Conservation (phyloP, 2,113 vertebrate genomes). For the Strix uralensis region DNA sequence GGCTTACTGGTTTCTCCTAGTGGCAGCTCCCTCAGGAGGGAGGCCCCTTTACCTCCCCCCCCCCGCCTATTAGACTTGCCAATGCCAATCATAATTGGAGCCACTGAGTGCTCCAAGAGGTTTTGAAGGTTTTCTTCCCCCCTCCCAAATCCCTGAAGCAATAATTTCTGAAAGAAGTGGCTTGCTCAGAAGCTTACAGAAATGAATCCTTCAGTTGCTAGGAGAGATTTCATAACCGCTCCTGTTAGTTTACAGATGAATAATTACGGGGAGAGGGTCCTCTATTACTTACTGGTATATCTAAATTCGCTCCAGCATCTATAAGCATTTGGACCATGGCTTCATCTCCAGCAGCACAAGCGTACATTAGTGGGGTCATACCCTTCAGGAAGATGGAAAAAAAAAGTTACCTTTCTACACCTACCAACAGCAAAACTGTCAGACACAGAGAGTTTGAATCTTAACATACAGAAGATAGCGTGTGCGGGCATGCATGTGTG, state of each 20-base stretch:
- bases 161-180: not conserved
- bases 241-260: not conserved
- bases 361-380: constrained; percentile 97
- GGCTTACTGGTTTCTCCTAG: not conserved
- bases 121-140: not conserved
- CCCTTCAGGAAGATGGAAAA: constrained; percentile 71
- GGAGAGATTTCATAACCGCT: not conserved
- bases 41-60: not conserved
- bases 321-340: constrained; percentile 98
- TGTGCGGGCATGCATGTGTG: too few relatives aligned
- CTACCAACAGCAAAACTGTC: not conserved
- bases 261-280: not conserved
- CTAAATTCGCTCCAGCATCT: constrained; percentile 92
- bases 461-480: fast-evolving
- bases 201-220: not conserved
- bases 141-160: not conserved
- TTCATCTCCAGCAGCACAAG: constrained; percentile 94
- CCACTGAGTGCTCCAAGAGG: not conserved
- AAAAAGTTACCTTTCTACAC: not conserved
- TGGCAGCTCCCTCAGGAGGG: not conserved
- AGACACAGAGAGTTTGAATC: fast-evolving
- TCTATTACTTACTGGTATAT: constrained; percentile 73
- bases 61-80: not conserved
- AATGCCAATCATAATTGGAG: not conserved
- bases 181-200: not conserved